Percentiles rank a stretch among this genome's conserved stretches.
These are phyloP conservation scores for Agriotes lineatus DNA, from an alignment of 2,888 invertebrate genomes.

Conservation along the genomic window DNA sequence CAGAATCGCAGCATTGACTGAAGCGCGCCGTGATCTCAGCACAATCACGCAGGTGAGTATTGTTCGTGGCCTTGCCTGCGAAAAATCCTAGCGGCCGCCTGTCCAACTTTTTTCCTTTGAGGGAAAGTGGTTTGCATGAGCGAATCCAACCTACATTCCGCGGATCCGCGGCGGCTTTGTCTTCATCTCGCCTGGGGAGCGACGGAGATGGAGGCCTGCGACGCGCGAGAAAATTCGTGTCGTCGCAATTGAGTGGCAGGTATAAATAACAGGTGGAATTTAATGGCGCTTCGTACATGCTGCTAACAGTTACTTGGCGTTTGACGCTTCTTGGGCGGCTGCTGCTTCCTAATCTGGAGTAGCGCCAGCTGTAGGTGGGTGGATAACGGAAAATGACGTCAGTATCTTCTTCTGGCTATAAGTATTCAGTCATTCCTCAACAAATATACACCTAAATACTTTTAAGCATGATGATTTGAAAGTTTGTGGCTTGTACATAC, in stretches of 20 bases:
- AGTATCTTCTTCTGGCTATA: neutral
- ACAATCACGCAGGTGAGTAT: conserved; percentile 22
- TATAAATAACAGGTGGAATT: conserved; percentile 31
- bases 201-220: neutral
- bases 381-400: neutral
- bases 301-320: neutral
- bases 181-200: no score
- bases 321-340: neutral
- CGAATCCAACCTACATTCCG: conserved; percentile 41
- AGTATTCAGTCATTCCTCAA: no score
- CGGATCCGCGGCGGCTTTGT: no score
- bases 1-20: conserved; percentile 33
- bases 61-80: conserved; percentile 5
- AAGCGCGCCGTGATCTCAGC: conserved; percentile 35
- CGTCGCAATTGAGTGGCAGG: conserved; percentile 16
- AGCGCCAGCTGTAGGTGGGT: neutral
- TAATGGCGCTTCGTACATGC: neutral
- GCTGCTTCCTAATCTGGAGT: neutral
- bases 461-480: no score
- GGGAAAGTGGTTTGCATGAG: conserved; percentile 45
- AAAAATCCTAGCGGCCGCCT: conserved; percentile 10
- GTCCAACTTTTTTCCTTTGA: conserved; percentile 39
- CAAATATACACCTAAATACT: no score
- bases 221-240: neutral
- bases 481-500: no score